phyloP scores from a whole-genome alignment of 2,113 vertebrate species.

The Psophia crepitans region DNA sequence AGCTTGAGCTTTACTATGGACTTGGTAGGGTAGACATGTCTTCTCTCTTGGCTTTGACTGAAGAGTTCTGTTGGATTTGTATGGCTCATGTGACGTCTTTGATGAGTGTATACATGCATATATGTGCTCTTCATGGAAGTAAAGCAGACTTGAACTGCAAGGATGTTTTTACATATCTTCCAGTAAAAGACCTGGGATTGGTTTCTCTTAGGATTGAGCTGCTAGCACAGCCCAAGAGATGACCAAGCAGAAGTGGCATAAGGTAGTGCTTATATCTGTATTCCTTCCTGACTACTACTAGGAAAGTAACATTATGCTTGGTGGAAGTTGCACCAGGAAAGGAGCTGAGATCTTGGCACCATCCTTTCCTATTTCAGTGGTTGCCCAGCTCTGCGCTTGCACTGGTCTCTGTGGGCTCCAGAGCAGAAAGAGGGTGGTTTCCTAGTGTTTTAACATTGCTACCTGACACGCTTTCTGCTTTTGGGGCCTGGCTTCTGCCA shows the following conservation, averaged over 20 bases:
- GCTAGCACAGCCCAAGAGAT: not conserved
- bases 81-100: not conserved
- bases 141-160: not conserved
- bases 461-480: not conserved
- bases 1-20: not conserved
- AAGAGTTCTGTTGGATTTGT: not conserved
- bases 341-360: constrained; percentile 4
- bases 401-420: not conserved
- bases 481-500: not conserved
- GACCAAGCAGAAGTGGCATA: not conserved
- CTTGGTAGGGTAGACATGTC: not conserved
- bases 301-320: not conserved
- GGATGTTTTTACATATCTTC: not conserved
- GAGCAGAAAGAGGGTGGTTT: constrained; percentile 14
- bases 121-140: not conserved
- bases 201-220: not conserved
- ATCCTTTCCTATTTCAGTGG: not conserved
- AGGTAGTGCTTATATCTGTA: not conserved
- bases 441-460: not conserved
- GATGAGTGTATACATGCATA: not conserved
- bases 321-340: not conserved
- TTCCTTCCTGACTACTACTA: not conserved
- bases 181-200: not conserved
- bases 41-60: not conserved
- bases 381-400: constrained; percentile 2